Base-by-base conservation (phyloP, 2,888 invertebrate genomes). In the Aphidoletes aphidimyza region DNA sequence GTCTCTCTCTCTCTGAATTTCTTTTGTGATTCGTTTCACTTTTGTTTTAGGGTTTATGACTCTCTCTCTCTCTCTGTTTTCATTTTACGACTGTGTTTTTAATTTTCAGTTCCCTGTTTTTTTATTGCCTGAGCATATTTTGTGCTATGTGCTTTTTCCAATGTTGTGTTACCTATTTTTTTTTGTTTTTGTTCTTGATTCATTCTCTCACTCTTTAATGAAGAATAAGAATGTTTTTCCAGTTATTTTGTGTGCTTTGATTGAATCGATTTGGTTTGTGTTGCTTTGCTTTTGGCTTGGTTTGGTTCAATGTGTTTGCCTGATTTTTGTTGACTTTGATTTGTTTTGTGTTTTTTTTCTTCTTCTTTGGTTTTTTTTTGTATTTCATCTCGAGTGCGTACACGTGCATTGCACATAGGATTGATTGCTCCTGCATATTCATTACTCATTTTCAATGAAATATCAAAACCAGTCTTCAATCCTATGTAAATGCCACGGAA, bases 1-100 rank as follows among this genome's bases (percentile, higher is more conserved):
- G 0, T 30, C 30, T 30, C 30, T 69, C 14, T 30, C 3, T 54
- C 9, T 54, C 22, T 54, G n/a, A n/a, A 42, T 42, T 30, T 69
- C 14, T 54, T 26, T 54, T 26, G 3, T 26, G n/a, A 3, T 54
- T 2, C 5, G 85, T 85, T 85, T 84, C 84, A 85, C 85, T 85
- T 86, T 85, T 86, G 84, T 84, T 34, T 83, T 86, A 83, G 83
- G n/a, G 39, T 81, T 86, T 86, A 83, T 85, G 84, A 81, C 84
- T 84, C 69, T 86, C 2, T 6, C 85, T 86, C 84, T 85, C 84
- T 86, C 84, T 85, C 54, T 85, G 69, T 69, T 69, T 69, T 69
- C 1, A 69, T 14, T 69, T 30, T 69, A 0, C 30, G 42, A 9
- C 14, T 42, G 8, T n/a, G n/a, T n/a, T n/a, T n/a, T n/a, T n/a